Base-by-base conservation (phyloP, 64 coral and sea anemone genomes). In the Dendrophyllia cribrosa region DNA sequence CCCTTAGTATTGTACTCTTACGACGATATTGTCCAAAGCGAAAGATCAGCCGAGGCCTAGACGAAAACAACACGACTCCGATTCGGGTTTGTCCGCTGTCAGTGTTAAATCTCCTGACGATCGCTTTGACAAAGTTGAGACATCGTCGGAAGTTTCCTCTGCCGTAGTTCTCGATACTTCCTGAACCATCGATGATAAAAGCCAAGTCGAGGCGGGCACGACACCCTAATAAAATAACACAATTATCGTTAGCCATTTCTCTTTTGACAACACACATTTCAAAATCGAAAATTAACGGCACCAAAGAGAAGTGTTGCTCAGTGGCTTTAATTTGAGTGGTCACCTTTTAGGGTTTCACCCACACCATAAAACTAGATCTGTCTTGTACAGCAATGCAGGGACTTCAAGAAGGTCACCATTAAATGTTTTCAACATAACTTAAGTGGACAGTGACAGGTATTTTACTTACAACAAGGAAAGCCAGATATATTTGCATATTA, bases 141-240 rank as follows among this genome's bases (percentile, higher is more conserved):
- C 72, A 62, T 58, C 87, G 87, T 46, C 65, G 61, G 76, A 94
- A 94, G 75, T 94, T 94, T 46, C 86, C 77, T 13, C 66, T 79
- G 17, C 92, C 92, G 20, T 80, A 94, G 3, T 16, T 9, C 77
- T 83, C 86, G 55, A 94, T 94, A n/a, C 92, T 94, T 66, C 92
- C 87, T 50, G 92, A 94, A 7, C 92, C 92, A 67, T 94, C 92
- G 34, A 94, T 94, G 45, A 94, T 24, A 68, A 94, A 94, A 20
- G 86, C 92, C 56, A 94, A 63, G 22, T 94, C 92, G 7, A 94
- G 52, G 14, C n/a, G 85, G 16, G 92, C 92, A 64, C 79, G 77
- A 73, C 91, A 93, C 7, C n/a, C 91, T 93, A 84, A 7, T 16
- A 3, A 70, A 51, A 17, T 23, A 75, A 64, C 43, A 59, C 11